phyloP scores from a whole-genome alignment of 1,140 invertebrate genomes.

The Ylistrum balloti region DNA sequence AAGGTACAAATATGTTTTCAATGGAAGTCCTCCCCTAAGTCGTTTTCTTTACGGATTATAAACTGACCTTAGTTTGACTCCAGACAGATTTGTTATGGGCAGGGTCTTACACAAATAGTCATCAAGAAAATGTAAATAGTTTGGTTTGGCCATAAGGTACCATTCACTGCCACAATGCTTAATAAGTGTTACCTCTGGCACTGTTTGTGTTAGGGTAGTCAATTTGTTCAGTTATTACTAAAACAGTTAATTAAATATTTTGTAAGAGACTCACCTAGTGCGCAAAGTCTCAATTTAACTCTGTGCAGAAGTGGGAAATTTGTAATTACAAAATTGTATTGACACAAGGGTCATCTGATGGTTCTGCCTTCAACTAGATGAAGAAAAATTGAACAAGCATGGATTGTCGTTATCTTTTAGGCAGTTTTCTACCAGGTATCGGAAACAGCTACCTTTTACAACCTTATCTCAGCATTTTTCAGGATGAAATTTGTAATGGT shows the following conservation, averaged over 20 bases:
- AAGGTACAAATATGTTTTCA: neutral
- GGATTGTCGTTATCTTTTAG: neutral
- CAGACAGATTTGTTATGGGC: conserved; percentile 17
- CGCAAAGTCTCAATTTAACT: neutral
- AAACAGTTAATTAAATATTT: neutral
- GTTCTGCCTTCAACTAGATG: neutral
- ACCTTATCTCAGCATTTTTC: neutral
- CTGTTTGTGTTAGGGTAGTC: neutral
- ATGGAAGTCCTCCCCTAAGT: neutral
- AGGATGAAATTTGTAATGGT: neutral
- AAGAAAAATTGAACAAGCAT: neutral
- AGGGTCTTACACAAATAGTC: conserved; percentile 5
- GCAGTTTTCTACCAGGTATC: neutral
- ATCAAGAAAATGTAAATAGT: neutral
- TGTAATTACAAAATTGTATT: neutral
- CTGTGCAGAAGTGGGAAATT: neutral
- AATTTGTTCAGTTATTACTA: neutral
- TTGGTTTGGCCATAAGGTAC: neutral
- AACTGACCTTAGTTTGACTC: neutral
- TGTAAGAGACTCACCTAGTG: neutral
- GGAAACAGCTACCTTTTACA: neutral
- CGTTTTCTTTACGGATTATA: conserved; percentile 10
- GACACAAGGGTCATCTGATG: neutral
- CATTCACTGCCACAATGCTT: neutral
- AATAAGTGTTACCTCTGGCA: neutral